Conservation (phyloP, 2,888 invertebrate genomes). For the Tiliacea aurago region DNA sequence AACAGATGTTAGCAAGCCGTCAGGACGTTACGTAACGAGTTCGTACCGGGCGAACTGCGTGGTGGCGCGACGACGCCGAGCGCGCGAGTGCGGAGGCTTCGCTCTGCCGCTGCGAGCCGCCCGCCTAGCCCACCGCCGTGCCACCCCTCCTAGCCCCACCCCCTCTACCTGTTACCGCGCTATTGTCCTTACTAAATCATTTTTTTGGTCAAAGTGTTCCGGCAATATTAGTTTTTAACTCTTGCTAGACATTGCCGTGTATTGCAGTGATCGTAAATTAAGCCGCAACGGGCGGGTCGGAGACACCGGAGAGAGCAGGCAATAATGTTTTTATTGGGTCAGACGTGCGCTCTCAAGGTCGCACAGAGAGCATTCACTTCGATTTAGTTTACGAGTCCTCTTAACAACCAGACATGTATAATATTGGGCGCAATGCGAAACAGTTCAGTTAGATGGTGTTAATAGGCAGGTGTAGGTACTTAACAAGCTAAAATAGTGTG, state of each 20-base stretch:
- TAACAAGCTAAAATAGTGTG: not conserved
- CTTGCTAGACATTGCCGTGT: constrained; percentile 33
- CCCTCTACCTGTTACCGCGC: constrained; percentile 66
- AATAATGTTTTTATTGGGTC: constrained; percentile 64
- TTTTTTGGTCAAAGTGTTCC: constrained; percentile 68
- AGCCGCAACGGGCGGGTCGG: constrained; percentile 36
- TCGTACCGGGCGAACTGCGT: constrained; percentile 81
- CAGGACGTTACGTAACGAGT: constrained; percentile 83
- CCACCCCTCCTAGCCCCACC: constrained; percentile 29
- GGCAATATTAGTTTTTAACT: constrained; percentile 54
- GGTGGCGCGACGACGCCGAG: constrained; percentile 78
- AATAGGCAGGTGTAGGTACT: constrained; percentile 6
- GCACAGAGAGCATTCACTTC: constrained; percentile 67
- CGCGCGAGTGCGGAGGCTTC: constrained; percentile 85
- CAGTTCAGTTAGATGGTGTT: constrained; percentile 54
- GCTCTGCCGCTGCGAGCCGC: constrained; percentile 59
- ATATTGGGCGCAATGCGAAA: constrained; percentile 80
- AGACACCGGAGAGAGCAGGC: constrained; percentile 47
- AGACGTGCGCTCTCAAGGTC: constrained; percentile 74
- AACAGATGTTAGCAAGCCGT: constrained; percentile 84
- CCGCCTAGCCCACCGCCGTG: constrained; percentile 64
- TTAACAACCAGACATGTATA: constrained; percentile 69
- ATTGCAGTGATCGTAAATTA: constrained; percentile 59
- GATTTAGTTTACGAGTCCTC: constrained; percentile 72
- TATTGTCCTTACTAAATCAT: constrained; percentile 68